Evolutionary conservation across 2,888 invertebrate genomes (phyloP).

Genomic region (Nasonovia ribisnigri): DNA sequence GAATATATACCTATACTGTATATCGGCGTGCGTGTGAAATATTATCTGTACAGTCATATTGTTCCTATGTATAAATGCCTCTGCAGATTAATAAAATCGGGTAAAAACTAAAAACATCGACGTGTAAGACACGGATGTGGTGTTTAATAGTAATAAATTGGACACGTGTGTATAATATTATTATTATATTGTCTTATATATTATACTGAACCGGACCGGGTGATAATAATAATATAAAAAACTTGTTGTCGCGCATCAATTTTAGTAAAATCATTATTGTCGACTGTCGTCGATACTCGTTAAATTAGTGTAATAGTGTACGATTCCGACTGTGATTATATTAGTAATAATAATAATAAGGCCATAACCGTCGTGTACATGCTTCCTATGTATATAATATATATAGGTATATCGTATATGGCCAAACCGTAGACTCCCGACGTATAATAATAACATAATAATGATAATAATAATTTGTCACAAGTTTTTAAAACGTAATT

Average conservation of each 20-base stretch:
- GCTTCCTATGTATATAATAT: background rate
- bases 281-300: too few relatives aligned
- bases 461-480: slow-evolving; percentile 50
- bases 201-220: background rate
- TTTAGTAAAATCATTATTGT: background rate
- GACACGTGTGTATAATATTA: background rate
- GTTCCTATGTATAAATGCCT: background rate
- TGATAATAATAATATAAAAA: slow-evolving; percentile 19
- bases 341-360: background rate
- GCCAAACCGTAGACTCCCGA: background rate
- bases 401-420: background rate
- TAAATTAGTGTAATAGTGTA: background rate
- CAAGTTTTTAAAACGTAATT: slow-evolving; percentile 26
- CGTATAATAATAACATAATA: background rate
- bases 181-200: background rate
- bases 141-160: background rate
- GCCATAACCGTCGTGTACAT: slow-evolving; percentile 16
- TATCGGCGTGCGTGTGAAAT: slow-evolving; percentile 25
- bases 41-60: background rate
- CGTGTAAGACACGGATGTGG: background rate
- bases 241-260: background rate
- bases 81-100: background rate
- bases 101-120: background rate
- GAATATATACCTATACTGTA: background rate
- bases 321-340: slow-evolving; percentile 20